Evolutionary conservation across 2,888 invertebrate genomes (phyloP), one percentile per base, ranked within the genome.

Genomic region (Neuroscelio doddi): DNA sequence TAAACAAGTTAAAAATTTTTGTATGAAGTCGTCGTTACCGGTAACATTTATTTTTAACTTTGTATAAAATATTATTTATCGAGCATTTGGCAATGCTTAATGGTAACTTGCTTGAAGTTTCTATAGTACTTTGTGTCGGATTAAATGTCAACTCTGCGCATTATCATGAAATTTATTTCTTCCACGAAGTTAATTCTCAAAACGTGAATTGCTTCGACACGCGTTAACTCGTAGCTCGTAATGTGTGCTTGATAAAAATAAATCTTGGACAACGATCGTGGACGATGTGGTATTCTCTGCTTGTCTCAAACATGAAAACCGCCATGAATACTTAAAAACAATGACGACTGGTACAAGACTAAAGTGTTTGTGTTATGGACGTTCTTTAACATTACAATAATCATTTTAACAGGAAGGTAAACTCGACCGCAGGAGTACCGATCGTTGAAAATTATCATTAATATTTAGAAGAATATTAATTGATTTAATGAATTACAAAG

Each of bases 291-390:
- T 74, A 80, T 80, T 79, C 77, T 16, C 69, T 66, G 58, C 74
- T 71, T 73, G 77, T 79, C 64, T 45, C 59, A 34, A 58, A 67
- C 55, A 41, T 36, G 56, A 45, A 50, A 66, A 67, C 58, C 45
- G 68, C 27, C 47, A 57, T 72, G 78, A 78, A 80, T 82, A 70
- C 72, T 45, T 68, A 74, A 75, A 49, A 72, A 70, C 64, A 61
- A 62, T 70, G 57, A 46, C 64, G 58, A 65, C 69, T 59, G 44
- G 46, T 53, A 69, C 69, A 52, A 59, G 75, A 64, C 65, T 76
- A 79, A 81, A 79, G 80, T 81, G 80, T 80, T 64, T 70, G 76
- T 69, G 73, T 80, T 79, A 79, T 77, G 74, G 73, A 78, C 74
- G 74, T 72, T 68, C 61, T 64, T 66, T 61, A 24, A 61, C 59